Percentiles rank a stretch among this genome's conserved stretches.
phyloP scores from a whole-genome alignment of 1,140 invertebrate genomes.

The Drosophila truncata region DNA sequence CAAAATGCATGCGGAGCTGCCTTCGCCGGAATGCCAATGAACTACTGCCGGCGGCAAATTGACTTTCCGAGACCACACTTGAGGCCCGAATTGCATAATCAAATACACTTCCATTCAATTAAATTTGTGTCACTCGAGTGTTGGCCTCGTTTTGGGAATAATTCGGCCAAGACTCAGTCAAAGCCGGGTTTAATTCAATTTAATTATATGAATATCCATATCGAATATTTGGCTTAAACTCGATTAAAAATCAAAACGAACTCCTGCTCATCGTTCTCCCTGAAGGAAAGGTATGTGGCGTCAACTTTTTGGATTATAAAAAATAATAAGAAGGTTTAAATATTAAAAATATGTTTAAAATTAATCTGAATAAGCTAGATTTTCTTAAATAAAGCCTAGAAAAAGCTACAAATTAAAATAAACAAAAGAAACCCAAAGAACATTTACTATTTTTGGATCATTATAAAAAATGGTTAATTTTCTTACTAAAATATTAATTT shows the following conservation, averaged over 20 bases:
- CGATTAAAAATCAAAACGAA: conserved; percentile 16
- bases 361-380: too few relatives aligned
- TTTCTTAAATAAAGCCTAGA: too few relatives aligned
- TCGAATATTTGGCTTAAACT: conserved; percentile 8
- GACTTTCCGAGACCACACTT: conserved; percentile 26
- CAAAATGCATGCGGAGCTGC: conserved; percentile 16
- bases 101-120: conserved; percentile 47
- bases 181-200: conserved; percentile 40
- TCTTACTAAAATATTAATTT: neutral
- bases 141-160: conserved; percentile 23
- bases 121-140: conserved; percentile 23
- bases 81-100: conserved; percentile 43
- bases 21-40: conserved; percentile 19
- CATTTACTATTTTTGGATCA: neutral
- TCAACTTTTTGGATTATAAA: neutral
- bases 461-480: neutral
- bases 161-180: conserved; percentile 29
- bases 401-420: too few relatives aligned
- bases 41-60: conserved; percentile 28
- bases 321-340: neutral
- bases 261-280: neutral
- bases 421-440: neutral
- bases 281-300: conserved; percentile 9
- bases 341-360: neutral
- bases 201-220: conserved; percentile 29